Base-by-base conservation (phyloP, 2,888 invertebrate genomes). In the Helobdella robusta region DNA sequence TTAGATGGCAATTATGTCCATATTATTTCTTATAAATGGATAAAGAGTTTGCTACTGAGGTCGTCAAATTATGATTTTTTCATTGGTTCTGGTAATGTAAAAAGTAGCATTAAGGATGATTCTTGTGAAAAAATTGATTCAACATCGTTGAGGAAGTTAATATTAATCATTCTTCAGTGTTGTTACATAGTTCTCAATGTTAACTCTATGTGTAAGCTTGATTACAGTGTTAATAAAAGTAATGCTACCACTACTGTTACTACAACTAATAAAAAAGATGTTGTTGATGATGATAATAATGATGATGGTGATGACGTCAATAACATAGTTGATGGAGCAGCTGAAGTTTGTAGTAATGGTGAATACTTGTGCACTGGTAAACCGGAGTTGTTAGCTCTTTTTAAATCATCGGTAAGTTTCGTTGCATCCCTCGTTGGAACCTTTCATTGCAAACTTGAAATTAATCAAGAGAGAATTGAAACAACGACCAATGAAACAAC, bases 301-400 rank as follows among this genome's bases (percentile, higher is more conserved):
- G 6, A 50, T 50, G 50, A 50, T 50, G 50, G 25, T 50, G 25
- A 50, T 50, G 50, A 50, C 25, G 50, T 6, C n/a, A 25, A 50
- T 50, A 25, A 18, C 25, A 25, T n/a, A 23, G n/a, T 6, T 50
- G n/a, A 23, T 50, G 4, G n/a, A 23, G n/a, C 6, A 23, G 50
- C 6, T 50, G 50, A 50, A 23, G 50, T 4, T 50, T 6, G 25
- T 50, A 25, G 25, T 50, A 25, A 50, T 50, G n/a, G 25, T 4
- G 50, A 50, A 25, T 4, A 18, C 50, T 50, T 4, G 50, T 23
- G 25, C 50, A 25, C n/a, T 18, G 4, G n/a, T 8, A 4, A 6
- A 50, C 6, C 50, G 25, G 50, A n/a, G 44, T 40, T 11, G 15
- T 40, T 11, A n/a, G 44, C 11, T 40, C 11, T 15, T 15, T 15